These are phyloP conservation scores for Zaprionus lachaisei DNA, from an alignment of 1,140 invertebrate genomes.

Conservation along the genomic window DNA sequence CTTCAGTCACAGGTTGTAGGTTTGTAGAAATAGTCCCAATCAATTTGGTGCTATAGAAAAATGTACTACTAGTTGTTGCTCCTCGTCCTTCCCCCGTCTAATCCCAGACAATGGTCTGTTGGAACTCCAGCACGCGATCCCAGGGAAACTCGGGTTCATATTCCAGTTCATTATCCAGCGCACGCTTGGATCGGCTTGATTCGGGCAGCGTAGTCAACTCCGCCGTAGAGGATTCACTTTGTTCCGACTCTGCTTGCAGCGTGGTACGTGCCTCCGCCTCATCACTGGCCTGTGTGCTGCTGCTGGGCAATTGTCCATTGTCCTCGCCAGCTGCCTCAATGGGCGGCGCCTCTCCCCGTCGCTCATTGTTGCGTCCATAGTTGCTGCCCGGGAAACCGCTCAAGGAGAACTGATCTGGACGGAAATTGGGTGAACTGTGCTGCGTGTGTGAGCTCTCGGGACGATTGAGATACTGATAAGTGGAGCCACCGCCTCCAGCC, in stretches of 20 bases:
- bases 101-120: slow-evolving; percentile 79
- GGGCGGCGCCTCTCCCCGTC: slow-evolving; percentile 70
- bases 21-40: slow-evolving; percentile 45
- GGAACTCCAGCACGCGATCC: slow-evolving; percentile 79
- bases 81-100: slow-evolving; percentile 17
- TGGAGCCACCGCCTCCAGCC: slow-evolving; percentile 54
- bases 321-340: slow-evolving; percentile 65
- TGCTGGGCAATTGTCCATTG: slow-evolving; percentile 47
- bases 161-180: slow-evolving; percentile 49
- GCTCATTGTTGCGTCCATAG: slow-evolving; percentile 80
- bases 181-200: slow-evolving; percentile 51
- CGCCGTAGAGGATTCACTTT: slow-evolving; percentile 41
- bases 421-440: slow-evolving; percentile 71
- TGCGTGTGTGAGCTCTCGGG: slow-evolving; percentile 73
- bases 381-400: slow-evolving; percentile 78
- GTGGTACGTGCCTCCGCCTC: slow-evolving; percentile 68
- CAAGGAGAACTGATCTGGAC: slow-evolving; percentile 74
- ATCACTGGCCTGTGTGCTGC: slow-evolving; percentile 72
- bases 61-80: slow-evolving; percentile 58
- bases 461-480: slow-evolving; percentile 81
- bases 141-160: slow-evolving; percentile 78
- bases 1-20: slow-evolving; percentile 78
- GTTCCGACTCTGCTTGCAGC: slow-evolving; percentile 51
- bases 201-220: slow-evolving; percentile 49
- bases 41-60: slow-evolving; percentile 59